A percentile compares a stretch with the other conserved stretches of the same genome.
phyloP scores from a whole-genome alignment of 2,113 vertebrate genomes.

The Mastomys coucha region DNA sequence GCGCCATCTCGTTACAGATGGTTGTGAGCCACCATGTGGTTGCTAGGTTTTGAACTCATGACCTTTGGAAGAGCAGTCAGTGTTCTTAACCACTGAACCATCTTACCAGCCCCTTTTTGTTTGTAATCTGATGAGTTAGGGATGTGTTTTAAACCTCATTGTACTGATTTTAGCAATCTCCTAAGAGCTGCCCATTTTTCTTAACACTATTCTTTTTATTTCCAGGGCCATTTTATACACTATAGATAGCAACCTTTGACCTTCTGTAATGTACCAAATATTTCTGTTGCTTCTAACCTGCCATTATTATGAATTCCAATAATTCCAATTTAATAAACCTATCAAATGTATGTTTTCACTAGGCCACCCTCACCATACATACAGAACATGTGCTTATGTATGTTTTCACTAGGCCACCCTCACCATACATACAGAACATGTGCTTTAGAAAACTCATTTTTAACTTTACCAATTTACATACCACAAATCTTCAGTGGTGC shows the following conservation, averaged over 20 bases:
- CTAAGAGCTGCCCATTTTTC: neutral
- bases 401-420: conserved; percentile 33
- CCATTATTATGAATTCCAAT: conserved; percentile 41
- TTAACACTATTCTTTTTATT: neutral
- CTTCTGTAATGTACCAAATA: neutral
- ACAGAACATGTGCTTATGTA: neutral
- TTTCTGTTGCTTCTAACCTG: neutral
- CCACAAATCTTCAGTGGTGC: conserved; percentile 97
- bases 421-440: neutral
- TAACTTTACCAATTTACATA: conserved; percentile 74
- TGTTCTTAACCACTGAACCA: no score
- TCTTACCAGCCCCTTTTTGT: neutral
- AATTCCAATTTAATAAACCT: neutral
- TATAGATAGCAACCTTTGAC: neutral
- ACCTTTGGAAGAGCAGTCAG: no score
- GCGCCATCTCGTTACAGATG: no score
- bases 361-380: conserved; percentile 33
- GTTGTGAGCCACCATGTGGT: no score
- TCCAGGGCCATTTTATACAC: conserved; percentile 8
- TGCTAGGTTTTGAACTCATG: no score
- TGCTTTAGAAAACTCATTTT: neutral
- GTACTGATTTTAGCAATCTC: conserved; percentile 5
- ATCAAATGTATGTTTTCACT: conserved; percentile 24
- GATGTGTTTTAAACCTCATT: conserved; percentile 34
- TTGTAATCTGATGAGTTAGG: neutral